Evolutionary conservation across 1,140 invertebrate genomes (phyloP), one percentile per base, ranked within the genome.

Genomic region (Popillia japonica): DNA sequence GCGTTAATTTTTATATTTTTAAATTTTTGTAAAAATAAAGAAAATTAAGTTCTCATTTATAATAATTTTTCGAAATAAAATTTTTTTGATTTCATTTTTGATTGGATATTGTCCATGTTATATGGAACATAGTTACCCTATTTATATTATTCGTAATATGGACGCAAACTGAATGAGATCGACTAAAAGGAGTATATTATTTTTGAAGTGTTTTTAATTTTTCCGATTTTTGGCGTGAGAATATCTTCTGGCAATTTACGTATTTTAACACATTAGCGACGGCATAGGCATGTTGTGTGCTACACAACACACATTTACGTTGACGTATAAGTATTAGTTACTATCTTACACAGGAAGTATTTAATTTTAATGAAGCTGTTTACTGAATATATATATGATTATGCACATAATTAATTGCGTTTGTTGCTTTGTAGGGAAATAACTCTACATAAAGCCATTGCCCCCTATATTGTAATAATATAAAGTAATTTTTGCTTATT

Each of bases 121-220:
- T 74, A 74, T 74, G 72, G 72, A 44, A 40, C 40, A 40, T 74
- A 74, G 72, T 74, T 74, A 74, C 72, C 72, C 40, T 74, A 68
- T 74, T 34, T 74, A 74, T 74, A 41, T 23, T n/a, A 41, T 74
- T 41, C 6, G 34, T n/a, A 74, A 74, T 14, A 68, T 10, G 44
- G 17, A 64, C n/a, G 72, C 10, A 73, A 73, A 41, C 40, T 10
- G 7, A 34, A 72, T 22, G 23, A 72, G 34, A 20, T 74, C 72
- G 14, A 68, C 7, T 27, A 68, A 68, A 68, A 68, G 22, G 22
- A 68, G 20, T 68, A 68, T 68, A 68, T 68, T 68, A 22, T 22
- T 68, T 27, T 68, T 14, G 22, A 27, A 68, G 7, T 7, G 27
- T 68, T 22, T 27, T 68, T 23, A 6, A 9, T 10, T 10, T 34